Evolutionary conservation across 2,888 invertebrate genomes (phyloP).

Genomic region (Cryptophagus acutangulus): DNA sequence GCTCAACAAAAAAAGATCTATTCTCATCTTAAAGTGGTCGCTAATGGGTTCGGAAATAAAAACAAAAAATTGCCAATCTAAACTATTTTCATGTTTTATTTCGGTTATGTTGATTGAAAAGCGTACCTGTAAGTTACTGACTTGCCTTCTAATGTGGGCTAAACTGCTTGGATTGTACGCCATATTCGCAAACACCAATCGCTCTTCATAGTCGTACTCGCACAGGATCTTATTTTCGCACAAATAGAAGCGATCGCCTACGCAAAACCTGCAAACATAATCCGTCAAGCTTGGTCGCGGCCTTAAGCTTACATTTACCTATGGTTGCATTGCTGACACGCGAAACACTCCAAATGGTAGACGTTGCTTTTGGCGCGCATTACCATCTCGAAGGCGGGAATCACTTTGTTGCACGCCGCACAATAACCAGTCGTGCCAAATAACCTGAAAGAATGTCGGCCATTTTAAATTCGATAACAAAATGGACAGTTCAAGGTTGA

Average conservation of each 20-base stretch:
- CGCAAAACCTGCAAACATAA: constrained; percentile 72
- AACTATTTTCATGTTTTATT: constrained; percentile 2
- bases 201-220: constrained; percentile 90
- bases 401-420: constrained; percentile 87
- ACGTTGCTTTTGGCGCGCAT: constrained; percentile 90
- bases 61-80: no score
- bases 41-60: no score
- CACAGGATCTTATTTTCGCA: constrained; percentile 92
- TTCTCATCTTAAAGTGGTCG: no score
- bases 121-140: constrained; percentile 57
- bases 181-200: constrained; percentile 85
- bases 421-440: constrained; percentile 88
- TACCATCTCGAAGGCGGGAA: constrained; percentile 93
- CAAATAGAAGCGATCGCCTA: constrained; percentile 88
- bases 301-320: constrained; percentile 55
- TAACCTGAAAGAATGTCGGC: constrained; percentile 62
- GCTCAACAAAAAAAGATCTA: no score
- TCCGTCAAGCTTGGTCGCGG: not conserved
- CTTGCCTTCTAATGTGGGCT: constrained; percentile 81
- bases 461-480: constrained; percentile 2
- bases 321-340: constrained; percentile 92
- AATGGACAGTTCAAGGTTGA: constrained; percentile 2
- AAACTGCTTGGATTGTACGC: constrained; percentile 80
- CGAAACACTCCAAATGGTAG: constrained; percentile 91
- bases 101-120: no score